phyloP scores from a whole-genome alignment of 2,113 vertebrate genomes.

The human region GRCh38 chr9:104161001-104161500 shows the following conservation, averaged over 20 bases:
- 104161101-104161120: not conserved
- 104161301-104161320: not conserved
- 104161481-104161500: not conserved
- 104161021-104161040: not conserved
- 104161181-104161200: not conserved
- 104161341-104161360: not conserved
- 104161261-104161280: not conserved
- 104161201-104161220: not conserved
- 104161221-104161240: not conserved
- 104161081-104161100: not conserved
- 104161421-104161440: not conserved
- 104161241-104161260: not conserved
- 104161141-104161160: not conserved
- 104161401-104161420: not conserved
- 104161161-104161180: not conserved
- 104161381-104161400: no score
- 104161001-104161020: not conserved
- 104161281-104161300: not conserved
- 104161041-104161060: not conserved
- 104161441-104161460: not conserved
- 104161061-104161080: not conserved
- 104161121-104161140: not conserved
- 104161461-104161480: not conserved
- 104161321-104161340: not conserved
- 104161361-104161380: not conserved